Evolutionary conservation across 1,140 invertebrate species (phyloP).

Genomic region (Aphidius gifuensis): DNA sequence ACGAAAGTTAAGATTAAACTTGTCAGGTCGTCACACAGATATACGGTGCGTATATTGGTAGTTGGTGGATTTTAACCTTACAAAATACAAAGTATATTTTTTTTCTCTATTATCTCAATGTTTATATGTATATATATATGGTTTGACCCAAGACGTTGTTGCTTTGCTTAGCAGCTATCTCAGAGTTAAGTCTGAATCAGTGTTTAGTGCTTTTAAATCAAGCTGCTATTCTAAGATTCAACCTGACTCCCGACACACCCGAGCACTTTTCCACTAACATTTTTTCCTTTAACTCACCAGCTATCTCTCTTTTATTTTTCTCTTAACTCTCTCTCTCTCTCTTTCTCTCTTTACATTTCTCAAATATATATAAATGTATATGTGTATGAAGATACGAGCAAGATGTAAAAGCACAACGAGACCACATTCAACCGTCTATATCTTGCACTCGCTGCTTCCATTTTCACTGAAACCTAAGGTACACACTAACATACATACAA

Average conservation of each 20-base stretch:
- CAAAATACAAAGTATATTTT: constrained; percentile 12
- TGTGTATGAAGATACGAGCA: no score
- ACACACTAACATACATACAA: no score
- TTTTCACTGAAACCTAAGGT: background rate
- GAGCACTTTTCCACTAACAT: constrained; percentile 11
- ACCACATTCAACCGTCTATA: constrained; percentile 4
- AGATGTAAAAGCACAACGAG: constrained; percentile 1
- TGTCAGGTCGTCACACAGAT: no score
- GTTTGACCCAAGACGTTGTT: constrained; percentile 3
- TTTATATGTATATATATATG: background rate
- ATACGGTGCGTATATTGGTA: no score
- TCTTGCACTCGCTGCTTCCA: constrained; percentile 9
- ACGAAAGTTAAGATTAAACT: no score
- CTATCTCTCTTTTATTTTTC: constrained; percentile 1
- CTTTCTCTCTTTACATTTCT: background rate
- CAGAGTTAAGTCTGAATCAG: constrained; percentile 44
- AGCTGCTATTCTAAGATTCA: constrained; percentile 18
- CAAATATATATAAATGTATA: no score
- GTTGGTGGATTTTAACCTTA: background rate
- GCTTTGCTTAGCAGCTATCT: constrained; percentile 29
- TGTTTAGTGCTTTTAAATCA: constrained; percentile 49
- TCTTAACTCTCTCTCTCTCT: background rate
- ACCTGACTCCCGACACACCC: constrained; percentile 17
- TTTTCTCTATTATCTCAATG: constrained; percentile 20
- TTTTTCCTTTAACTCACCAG: background rate